phyloP scores from a whole-genome alignment of 1,140 invertebrate species.

The Lordiphosa collinella region DNA sequence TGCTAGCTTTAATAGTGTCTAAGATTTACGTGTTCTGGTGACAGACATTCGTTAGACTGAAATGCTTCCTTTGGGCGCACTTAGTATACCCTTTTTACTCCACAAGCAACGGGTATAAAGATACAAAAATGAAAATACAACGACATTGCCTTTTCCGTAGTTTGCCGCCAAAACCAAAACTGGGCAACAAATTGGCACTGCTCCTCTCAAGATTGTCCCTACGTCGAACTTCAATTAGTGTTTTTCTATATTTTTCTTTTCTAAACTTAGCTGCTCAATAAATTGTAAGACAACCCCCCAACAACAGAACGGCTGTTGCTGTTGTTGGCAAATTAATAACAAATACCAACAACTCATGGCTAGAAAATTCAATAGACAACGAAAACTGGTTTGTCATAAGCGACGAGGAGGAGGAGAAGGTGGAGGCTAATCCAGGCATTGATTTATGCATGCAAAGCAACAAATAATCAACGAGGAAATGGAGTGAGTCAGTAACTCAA shows the following conservation, averaged over 20 bases:
- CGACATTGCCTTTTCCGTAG: slow-evolving; percentile 65
- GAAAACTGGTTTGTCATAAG: slow-evolving; percentile 46
- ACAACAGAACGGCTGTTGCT: background rate
- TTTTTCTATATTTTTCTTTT: slow-evolving; percentile 19
- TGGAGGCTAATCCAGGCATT: slow-evolving; percentile 18
- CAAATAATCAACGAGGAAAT: slow-evolving; percentile 48
- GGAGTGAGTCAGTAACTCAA: slow-evolving; percentile 49
- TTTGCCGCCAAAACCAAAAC: slow-evolving; percentile 43
- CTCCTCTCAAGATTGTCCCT: slow-evolving; percentile 28
- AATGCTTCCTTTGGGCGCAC: no score
- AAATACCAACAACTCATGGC: slow-evolving; percentile 39
- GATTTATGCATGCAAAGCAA: slow-evolving; percentile 61
- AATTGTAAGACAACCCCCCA: slow-evolving; percentile 40
- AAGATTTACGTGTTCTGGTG: no score
- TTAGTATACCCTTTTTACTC: no score
- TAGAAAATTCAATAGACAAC: slow-evolving; percentile 45
- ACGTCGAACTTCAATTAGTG: slow-evolving; percentile 66
- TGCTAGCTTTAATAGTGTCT: no score
- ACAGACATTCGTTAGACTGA: no score
- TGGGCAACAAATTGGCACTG: slow-evolving; percentile 35
- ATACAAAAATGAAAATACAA: slow-evolving; percentile 55
- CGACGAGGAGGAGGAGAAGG: background rate
- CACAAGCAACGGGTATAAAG: slow-evolving; percentile 9
- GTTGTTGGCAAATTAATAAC: slow-evolving; percentile 32
- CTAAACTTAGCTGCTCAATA: slow-evolving; percentile 65